Base-by-base conservation (phyloP, 2,113 vertebrate species). In the Mastomys natalensis region DNA sequence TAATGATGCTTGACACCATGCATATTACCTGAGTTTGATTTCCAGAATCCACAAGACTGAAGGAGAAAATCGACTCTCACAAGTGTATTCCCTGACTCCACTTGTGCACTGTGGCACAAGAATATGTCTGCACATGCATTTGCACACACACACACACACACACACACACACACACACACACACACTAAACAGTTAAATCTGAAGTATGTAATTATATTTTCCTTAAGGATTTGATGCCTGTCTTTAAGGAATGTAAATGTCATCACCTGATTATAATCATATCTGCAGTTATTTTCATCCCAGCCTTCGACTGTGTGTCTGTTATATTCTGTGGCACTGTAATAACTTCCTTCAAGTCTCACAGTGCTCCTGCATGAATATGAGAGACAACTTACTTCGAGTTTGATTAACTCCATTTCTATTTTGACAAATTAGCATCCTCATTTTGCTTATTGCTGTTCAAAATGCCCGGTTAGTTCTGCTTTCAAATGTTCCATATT, bases 401-500 rank as follows among this genome's bases (percentile, higher is more conserved):
- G 1, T 74, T 95, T 62, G 31, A 84, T 91, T 87, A 85, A 90
- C 40, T 40, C 66, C 6, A 80, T 74, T 92, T 89, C 37, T 43
- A 70, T 48, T 93, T 94, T 51, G n/a, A 95, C 24, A 60, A 58
- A 37, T 74, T 60, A 37, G 82, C 66, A 91, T 92, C 16, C 64
- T 72, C 22, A 62, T 26, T 10, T 40, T 90, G 26, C 85, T 88
- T 10, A 9, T 3, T 72, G 11, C 85, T 73, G 19, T 68, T 51
- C n/a, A 92, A 89, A 90, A 93, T 73, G 7, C 31, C 31, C 73
- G 3, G 31, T 78, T 91, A 43, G 9, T 17, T 87, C 89, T 91
- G 31, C 7, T 78, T 60, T 93, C 73, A 93, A 89, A 82, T 55
- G 82, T 80, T 96, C 73, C 31, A 26, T 60, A 62, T 93, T 95